Percentiles rank a stretch among this genome's conserved stretches.
Evolutionary conservation across 30 jellyfish, hydroid and myxozoan species (phyloP).

Genomic region (Aurelia aurita): DNA sequence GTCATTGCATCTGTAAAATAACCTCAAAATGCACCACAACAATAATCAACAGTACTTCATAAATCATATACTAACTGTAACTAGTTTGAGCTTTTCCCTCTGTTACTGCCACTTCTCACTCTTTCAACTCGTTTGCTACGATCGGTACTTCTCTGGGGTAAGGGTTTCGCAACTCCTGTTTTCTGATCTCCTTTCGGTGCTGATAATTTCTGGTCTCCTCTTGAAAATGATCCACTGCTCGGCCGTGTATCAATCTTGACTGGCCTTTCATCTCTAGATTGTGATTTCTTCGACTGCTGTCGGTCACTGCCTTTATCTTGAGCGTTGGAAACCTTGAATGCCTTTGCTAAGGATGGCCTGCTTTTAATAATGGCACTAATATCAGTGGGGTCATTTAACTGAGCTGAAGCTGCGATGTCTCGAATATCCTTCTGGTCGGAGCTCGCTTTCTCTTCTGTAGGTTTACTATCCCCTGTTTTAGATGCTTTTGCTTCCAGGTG

Average conservation of each 20-base stretch:
- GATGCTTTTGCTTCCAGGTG: background rate
- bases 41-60: constrained; percentile 10
- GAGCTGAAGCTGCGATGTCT: constrained; percentile 67
- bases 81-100: constrained; percentile 27
- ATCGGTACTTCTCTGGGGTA: constrained; percentile 26
- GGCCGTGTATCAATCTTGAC: constrained; percentile 15
- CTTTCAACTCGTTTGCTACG: constrained; percentile 40
- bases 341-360: constrained; percentile 72
- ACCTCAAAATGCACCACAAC: constrained; percentile 31
- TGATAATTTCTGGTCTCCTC: constrained; percentile 35
- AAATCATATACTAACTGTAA: background rate
- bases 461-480: constrained; percentile 9
- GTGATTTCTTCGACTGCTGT: constrained; percentile 18
- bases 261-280: constrained; percentile 32
- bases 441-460: constrained; percentile 24
- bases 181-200: constrained; percentile 50
- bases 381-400: constrained; percentile 69
- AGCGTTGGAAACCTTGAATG: constrained; percentile 35
- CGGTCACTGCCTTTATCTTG: constrained; percentile 34
- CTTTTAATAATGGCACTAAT: constrained; percentile 48
- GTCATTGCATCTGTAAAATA: constrained; percentile 22
- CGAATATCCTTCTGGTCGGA: constrained; percentile 30
- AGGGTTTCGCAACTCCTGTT: constrained; percentile 11
- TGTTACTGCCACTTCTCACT: background rate
- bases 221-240: background rate